A percentile compares a stretch with the other conserved stretches of the same genome.
Conservation (phyloP, 2,797 vertebrate genomes). For the Ispidina picta region DNA sequence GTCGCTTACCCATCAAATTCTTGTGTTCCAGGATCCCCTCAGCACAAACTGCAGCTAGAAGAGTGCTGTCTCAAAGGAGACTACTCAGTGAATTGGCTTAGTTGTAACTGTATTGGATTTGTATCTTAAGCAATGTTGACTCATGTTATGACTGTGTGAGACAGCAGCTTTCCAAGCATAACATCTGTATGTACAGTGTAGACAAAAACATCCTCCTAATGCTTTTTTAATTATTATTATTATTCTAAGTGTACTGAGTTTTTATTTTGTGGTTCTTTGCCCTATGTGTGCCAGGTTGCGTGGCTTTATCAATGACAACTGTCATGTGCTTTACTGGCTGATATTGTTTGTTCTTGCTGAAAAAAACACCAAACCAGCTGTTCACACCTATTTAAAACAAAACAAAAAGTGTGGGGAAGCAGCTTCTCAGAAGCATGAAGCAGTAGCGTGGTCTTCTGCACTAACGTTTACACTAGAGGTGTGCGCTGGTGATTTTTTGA, state of each 20-base stretch:
- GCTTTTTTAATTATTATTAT: conserved; percentile 55
- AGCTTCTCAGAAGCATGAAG: conserved; percentile 63
- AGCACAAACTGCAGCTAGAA: conserved; percentile 22
- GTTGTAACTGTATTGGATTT: conserved; percentile 58
- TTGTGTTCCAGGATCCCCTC: conserved; percentile 41
- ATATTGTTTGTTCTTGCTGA: conserved; percentile 66
- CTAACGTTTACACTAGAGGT: conserved; percentile 76
- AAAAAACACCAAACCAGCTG: conserved; percentile 65
- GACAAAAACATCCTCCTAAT: conserved; percentile 47
- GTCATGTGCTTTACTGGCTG: conserved; percentile 63
- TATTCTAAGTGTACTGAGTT: conserved; percentile 63
- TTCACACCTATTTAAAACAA: conserved; percentile 45
- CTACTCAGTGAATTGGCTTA: conserved; percentile 63
- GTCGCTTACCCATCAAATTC: conserved; percentile 10
- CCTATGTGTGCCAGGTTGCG: conserved; percentile 61
- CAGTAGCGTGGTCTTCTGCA: conserved; percentile 34
- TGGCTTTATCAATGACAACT: conserved; percentile 58
- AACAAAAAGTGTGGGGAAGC: conserved; percentile 31
- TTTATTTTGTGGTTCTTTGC: conserved; percentile 69
- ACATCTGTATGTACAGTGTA: conserved; percentile 52
- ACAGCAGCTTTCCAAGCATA: conserved; percentile 58
- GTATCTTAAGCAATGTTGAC: conserved; percentile 53
- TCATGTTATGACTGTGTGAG: conserved; percentile 45
- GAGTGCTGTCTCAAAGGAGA: conserved; percentile 37
- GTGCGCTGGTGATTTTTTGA: conserved; percentile 51